Conservation (phyloP, 2,888 invertebrate genomes). For the Heliconius aoede region DNA sequence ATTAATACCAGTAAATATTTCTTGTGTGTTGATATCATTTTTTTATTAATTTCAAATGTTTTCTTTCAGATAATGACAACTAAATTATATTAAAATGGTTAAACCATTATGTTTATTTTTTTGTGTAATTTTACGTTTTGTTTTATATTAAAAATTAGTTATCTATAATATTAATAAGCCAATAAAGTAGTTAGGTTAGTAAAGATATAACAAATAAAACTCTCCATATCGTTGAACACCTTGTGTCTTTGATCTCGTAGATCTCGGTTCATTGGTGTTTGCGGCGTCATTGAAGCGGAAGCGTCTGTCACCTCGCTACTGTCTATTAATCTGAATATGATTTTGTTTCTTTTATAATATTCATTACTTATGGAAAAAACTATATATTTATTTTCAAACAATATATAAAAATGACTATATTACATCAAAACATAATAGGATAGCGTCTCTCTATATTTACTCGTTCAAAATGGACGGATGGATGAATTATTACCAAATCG, state of each 20-base stretch:
- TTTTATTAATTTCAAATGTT: not conserved
- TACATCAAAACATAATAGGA: too few relatives aligned
- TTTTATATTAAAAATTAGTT: too few relatives aligned
- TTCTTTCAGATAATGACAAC: not conserved
- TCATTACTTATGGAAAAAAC: not conserved
- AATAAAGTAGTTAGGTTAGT: not conserved
- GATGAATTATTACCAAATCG: too few relatives aligned
- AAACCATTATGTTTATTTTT: too few relatives aligned
- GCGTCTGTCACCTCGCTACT: slow-evolving; percentile 30
- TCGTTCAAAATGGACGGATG: too few relatives aligned
- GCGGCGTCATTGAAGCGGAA: slow-evolving; percentile 60
- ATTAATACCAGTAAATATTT: slow-evolving; percentile 42
- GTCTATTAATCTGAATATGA: not conserved
- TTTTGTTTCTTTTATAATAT: not conserved
- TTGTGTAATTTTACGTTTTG: too few relatives aligned
- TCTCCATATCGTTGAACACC: slow-evolving; percentile 3
- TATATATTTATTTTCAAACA: not conserved
- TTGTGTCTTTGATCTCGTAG: slow-evolving; percentile 62
- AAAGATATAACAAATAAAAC: not conserved
- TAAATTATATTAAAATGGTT: too few relatives aligned
- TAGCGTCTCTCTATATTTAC: too few relatives aligned
- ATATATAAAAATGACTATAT: not conserved
- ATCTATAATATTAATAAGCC: too few relatives aligned
- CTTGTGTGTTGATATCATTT: slow-evolving; percentile 28
- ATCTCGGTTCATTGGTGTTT: slow-evolving; percentile 56